A percentile compares a stretch with the other conserved stretches of the same genome.
These are phyloP conservation scores for Lophius piscatorius DNA, from an alignment of 2,113 vertebrate species.

Conservation along the genomic window DNA sequence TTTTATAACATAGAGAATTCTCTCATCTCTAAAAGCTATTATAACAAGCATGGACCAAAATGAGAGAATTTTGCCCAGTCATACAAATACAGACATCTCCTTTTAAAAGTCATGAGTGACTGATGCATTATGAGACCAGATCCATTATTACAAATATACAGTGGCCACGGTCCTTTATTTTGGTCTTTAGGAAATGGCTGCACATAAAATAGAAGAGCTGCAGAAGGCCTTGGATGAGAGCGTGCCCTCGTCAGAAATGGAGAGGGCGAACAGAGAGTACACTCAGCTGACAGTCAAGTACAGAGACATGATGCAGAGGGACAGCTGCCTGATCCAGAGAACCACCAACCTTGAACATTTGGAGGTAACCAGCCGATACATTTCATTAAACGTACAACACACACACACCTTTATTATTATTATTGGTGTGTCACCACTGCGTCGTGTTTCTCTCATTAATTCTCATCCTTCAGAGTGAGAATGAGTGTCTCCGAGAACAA, in stretches of 20 bases:
- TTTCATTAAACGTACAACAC: too few species aligned
- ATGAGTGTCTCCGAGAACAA: constrained; percentile 85
- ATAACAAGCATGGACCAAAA: neutral
- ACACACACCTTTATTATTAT: neutral
- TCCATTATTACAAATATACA: too few species aligned
- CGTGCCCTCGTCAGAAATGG: constrained; percentile 87
- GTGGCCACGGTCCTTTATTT: neutral
- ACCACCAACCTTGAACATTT: constrained; percentile 86
- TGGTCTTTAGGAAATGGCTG: constrained; percentile 87
- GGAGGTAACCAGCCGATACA: constrained; percentile 78
- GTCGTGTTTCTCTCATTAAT: neutral
- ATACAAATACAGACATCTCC: too few species aligned
- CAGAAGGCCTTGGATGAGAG: constrained; percentile 89
- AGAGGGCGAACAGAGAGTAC: constrained; percentile 91
- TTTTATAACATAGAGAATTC: too few species aligned
- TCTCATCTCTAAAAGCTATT: too few species aligned
- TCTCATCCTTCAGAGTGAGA: constrained; percentile 83
- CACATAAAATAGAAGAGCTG: constrained; percentile 88
- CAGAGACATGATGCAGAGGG: constrained; percentile 92
- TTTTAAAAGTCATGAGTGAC: too few species aligned
- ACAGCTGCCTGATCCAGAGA: constrained; percentile 89
- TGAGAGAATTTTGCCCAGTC: too few species aligned
- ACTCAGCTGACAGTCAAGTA: constrained; percentile 92
- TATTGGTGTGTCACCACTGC: neutral
- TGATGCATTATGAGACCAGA: too few species aligned